Evolutionary conservation across 2,888 invertebrate species (phyloP), one percentile per base, ranked within the genome.

Genomic region (Ophion ventricosus): DNA sequence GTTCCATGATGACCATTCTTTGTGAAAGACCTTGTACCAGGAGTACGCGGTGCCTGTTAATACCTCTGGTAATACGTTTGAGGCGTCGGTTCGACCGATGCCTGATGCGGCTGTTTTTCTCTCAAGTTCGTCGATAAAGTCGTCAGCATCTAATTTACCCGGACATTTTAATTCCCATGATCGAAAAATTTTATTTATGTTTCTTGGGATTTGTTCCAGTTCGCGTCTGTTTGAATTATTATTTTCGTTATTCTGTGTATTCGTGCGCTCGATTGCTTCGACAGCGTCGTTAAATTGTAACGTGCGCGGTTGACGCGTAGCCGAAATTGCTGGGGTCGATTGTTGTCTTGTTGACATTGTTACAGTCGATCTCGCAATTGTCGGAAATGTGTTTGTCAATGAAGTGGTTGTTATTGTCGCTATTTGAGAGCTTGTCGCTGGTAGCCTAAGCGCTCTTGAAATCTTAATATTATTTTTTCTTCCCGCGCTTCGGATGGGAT

Each of bases 1-100:
- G 7, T 72, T 72, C 72, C 72, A 72, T 2, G 57, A 72, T 1
- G 10, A 0, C 59, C 59, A 72, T 2, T 54, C 23, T n/a, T 2
- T 1, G 11, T 70, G 70, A 17, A 70, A 70, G 0, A 26, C 56
- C 29, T 72, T 72, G 40, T 72, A 72, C 72, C 59, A 72, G 0
- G 40, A 2, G 7, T 57, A 72, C 23, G 72, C 57, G 14, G 20
- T 35, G 2, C 40, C 35, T 10, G 72, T 40, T 11, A 72, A 2
- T 40, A 57, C 40, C 10, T 59, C 72, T 1, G 72, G 72, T 23
- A 72, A 23, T 1, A 59, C 20, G 11, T 72, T 40, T 25, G 59
- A 23, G 23, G 72, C 72, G 14, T 72, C 59, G 0, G 3, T 14
- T 1, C 26, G 11, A n/a, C 14, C 10, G 14, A 57, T 72, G 1